Percentiles rank a stretch among this genome's conserved stretches.
Evolutionary conservation across 2,888 invertebrate genomes (phyloP).

Genomic region (Arrhopalites spinosus): DNA sequence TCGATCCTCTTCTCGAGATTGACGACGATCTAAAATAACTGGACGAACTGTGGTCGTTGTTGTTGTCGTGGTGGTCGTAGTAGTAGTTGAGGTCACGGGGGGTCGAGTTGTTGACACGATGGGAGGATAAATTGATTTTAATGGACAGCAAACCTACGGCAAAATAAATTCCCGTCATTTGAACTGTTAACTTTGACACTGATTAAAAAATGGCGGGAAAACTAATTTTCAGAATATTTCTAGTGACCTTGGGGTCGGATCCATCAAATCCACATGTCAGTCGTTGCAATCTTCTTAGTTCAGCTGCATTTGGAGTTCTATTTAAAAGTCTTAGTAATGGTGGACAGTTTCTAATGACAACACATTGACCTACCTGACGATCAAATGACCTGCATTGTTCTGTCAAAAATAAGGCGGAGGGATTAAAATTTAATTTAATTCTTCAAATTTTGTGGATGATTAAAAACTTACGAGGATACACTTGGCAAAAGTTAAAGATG

Average conservation of each 20-base stretch:
- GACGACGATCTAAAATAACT: background rate
- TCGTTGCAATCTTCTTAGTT: conserved; percentile 31
- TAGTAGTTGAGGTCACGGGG: background rate
- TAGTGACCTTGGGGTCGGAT: conserved; percentile 36
- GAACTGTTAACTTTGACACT: background rate
- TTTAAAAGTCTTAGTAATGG: conserved; percentile 20
- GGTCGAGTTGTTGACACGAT: background rate
- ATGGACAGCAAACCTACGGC: conserved; percentile 23
- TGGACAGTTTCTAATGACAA: conserved; percentile 36
- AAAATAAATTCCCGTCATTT: background rate
- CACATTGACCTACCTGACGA: conserved; percentile 35
- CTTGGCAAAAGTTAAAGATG: too few relatives aligned
- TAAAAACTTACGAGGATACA: too few relatives aligned
- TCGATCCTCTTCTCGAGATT: background rate
- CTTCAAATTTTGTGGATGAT: too few relatives aligned
- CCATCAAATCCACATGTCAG: conserved; percentile 41
- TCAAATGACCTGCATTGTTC: conserved; percentile 42
- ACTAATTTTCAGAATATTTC: background rate
- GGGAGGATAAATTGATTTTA: conserved; percentile 8
- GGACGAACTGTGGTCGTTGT: background rate
- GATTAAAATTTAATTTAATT: background rate
- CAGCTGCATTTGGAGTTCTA: conserved; percentile 3
- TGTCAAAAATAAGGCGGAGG: conserved; percentile 9
- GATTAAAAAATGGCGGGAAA: background rate
- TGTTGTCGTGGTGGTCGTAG: conserved; percentile 7